A percentile compares a stretch with the other conserved stretches of the same genome.
Conservation (phyloP, 2,797 vertebrate genomes). For the Hipposideros larvatus region DNA sequence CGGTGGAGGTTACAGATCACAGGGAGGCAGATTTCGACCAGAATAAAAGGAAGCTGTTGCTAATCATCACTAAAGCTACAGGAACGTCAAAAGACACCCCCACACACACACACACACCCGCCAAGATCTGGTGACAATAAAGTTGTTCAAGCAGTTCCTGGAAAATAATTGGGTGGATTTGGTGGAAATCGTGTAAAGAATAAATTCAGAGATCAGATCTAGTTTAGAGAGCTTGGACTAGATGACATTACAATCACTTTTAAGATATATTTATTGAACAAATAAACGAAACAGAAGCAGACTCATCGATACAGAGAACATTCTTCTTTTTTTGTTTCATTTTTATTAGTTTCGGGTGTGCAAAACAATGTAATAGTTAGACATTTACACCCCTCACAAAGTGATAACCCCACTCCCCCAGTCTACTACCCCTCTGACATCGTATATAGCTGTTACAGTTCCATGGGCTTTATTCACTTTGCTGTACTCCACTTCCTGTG, state of each 20-base stretch:
- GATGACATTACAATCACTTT: neutral
- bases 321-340: no score
- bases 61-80: neutral
- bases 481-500: no score
- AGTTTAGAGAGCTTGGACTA: neutral
- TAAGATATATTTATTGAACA: neutral
- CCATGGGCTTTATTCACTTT: no score
- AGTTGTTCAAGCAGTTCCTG: conserved; percentile 3
- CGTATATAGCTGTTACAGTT: no score
- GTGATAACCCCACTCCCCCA: no score
- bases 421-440: no score
- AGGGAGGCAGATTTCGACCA: neutral
- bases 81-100: conserved; percentile 22
- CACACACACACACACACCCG: neutral
- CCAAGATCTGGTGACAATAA: neutral
- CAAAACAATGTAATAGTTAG: no score
- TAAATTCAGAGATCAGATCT: neutral
- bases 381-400: no score
- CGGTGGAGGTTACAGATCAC: neutral
- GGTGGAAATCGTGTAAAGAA: neutral
- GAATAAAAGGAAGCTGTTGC: conserved; percentile 40
- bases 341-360: no score
- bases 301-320: no score
- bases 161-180: conserved; percentile 1
- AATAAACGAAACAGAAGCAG: no score